These are phyloP conservation scores for Hyles vespertilio DNA, from an alignment of 1,140 invertebrate species.

Conservation along the genomic window DNA sequence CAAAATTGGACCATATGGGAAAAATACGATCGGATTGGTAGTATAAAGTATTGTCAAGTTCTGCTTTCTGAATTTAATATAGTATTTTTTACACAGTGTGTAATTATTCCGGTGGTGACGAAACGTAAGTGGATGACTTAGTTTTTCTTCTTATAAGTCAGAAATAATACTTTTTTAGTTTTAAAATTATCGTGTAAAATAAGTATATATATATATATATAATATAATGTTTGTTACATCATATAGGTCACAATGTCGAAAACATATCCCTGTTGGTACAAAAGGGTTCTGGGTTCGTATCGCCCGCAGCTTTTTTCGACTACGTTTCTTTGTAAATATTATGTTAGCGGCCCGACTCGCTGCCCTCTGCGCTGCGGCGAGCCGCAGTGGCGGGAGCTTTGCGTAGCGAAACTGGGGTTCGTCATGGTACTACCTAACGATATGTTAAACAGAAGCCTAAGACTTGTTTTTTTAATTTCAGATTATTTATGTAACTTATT, in stretches of 20 bases:
- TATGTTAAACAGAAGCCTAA: slow-evolving; percentile 64
- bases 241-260: slow-evolving; percentile 10
- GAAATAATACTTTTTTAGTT: slow-evolving; percentile 7
- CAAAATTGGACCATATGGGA: slow-evolving; percentile 62
- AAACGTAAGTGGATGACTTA: slow-evolving; percentile 36
- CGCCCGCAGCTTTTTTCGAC: slow-evolving; percentile 45
- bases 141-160: slow-evolving; percentile 1
- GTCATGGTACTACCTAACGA: slow-evolving; percentile 41
- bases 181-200: not conserved
- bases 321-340: slow-evolving; percentile 32
- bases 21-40: slow-evolving; percentile 15
- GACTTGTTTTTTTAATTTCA: slow-evolving; percentile 70
- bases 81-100: slow-evolving; percentile 24
- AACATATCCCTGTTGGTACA: slow-evolving; percentile 31
- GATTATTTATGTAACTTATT: slow-evolving; percentile 75
- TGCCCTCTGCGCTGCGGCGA: not conserved
- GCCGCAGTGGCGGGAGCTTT: slow-evolving; percentile 8
- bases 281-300: slow-evolving; percentile 43
- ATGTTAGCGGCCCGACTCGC: slow-evolving; percentile 2
- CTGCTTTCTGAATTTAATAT: slow-evolving; percentile 17
- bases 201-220: slow-evolving; percentile 7
- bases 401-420: slow-evolving; percentile 37
- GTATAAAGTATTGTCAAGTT: slow-evolving; percentile 22
- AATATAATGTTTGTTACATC: slow-evolving; percentile 7
- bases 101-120: slow-evolving; percentile 28